Conservation (phyloP, 2,797 vertebrate genomes). For the Phaenicophaeus curvirostris region DNA sequence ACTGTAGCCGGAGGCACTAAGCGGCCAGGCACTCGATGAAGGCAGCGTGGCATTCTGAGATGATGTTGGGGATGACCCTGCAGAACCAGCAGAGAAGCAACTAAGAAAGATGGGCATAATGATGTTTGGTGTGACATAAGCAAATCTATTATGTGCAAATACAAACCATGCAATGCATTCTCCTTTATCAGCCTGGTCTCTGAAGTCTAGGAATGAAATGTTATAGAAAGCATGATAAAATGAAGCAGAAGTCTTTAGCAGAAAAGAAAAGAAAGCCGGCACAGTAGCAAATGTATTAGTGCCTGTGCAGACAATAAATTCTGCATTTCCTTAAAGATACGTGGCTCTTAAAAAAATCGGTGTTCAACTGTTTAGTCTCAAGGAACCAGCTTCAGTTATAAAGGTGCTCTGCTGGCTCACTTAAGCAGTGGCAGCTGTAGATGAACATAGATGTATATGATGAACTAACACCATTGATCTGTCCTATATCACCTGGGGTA, state of each 20-base stretch:
- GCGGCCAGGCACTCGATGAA: conserved; percentile 91
- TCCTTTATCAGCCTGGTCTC: neutral
- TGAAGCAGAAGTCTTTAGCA: conserved; percentile 18
- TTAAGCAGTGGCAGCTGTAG: conserved; percentile 10
- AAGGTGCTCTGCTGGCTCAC: conserved; percentile 19
- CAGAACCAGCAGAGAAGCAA: conserved; percentile 74
- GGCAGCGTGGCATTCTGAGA: conserved; percentile 89
- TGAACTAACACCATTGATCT: conserved; percentile 32
- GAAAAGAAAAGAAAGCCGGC: conserved; percentile 27
- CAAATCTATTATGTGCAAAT: neutral
- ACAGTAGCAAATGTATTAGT: neutral
- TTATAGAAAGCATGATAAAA: conserved; percentile 21
- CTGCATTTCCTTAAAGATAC: neutral
- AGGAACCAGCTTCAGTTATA: conserved; percentile 1
- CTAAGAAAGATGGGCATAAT: conserved; percentile 70
- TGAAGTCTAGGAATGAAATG: conserved; percentile 60
- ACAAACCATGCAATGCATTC: conserved; percentile 31
- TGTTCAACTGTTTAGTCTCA: neutral
- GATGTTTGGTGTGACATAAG: conserved; percentile 54
- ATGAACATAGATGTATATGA: conserved; percentile 14
- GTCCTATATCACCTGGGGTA: neutral
- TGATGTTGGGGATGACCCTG: conserved; percentile 86
- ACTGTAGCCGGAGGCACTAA: conserved; percentile 87
- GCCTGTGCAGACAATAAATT: neutral
- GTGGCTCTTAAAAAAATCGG: neutral